Conservation (phyloP, 2,113 vertebrate genomes). For the Pandion haliaetus region DNA sequence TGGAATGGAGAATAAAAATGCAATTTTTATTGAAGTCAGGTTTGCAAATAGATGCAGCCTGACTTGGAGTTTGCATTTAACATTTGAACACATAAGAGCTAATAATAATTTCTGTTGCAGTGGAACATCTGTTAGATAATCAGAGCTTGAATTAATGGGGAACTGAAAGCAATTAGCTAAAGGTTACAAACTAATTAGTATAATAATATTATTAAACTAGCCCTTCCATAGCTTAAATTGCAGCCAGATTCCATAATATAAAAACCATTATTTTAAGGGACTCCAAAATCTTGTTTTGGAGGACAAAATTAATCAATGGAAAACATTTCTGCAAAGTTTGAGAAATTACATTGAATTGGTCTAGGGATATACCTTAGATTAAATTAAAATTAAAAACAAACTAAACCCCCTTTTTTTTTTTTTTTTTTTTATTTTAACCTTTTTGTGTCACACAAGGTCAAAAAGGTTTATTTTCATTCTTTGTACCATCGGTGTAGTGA, state of each 20-base stretch:
- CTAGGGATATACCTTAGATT: not conserved
- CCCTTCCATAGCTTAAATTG: not conserved
- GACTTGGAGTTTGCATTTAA: slow-evolving; percentile 1
- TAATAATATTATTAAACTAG: slow-evolving; percentile 48
- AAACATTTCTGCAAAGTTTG: not conserved
- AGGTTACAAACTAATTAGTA: slow-evolving; percentile 58
- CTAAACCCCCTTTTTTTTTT: no score
- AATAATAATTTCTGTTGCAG: slow-evolving; percentile 32
- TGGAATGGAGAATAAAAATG: not conserved
- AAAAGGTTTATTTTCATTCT: not conserved
- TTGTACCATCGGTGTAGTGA: not conserved
- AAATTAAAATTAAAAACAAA: not conserved
- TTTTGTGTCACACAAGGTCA: not conserved
- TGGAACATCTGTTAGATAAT: slow-evolving; percentile 51
- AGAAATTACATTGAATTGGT: not conserved
- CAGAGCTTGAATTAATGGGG: slow-evolving; percentile 44
- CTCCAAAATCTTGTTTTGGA: not conserved
- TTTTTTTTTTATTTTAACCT: no score
- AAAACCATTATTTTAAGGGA: not conserved
- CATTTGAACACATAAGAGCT: slow-evolving; percentile 11
- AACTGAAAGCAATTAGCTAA: slow-evolving; percentile 57
- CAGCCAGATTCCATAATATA: not conserved
- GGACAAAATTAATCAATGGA: not conserved
- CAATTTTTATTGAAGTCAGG: not conserved
- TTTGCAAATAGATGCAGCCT: not conserved